Base-by-base conservation (phyloP, 2,888 invertebrate genomes). In the Cryptophagus acutangulus region DNA sequence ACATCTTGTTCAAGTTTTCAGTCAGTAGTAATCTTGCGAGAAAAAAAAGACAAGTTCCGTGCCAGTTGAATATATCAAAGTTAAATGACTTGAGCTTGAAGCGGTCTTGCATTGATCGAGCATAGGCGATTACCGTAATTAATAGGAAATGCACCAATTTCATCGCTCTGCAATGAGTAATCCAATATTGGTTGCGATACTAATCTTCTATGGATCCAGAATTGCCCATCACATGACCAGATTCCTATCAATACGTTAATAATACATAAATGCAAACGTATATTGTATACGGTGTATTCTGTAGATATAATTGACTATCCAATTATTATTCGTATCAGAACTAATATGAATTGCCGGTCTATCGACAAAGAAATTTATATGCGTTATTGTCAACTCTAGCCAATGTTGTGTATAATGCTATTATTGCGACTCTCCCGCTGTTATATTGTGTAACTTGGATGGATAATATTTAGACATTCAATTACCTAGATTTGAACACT, bases 131-230 rank as follows among this genome's bases (percentile, higher is more conserved):
- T 64, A 63, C 59, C 59, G 47, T 61, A 63, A 66, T 65, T 66
- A 65, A 65, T 63, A 62, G 65, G 65, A 66, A 66, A 63, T 64
- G 59, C 62, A 62, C 58, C 64, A 66, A 66, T 66, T 66, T 63
- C 63, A 52, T 52, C 53, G 58, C 54, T 55, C 54, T 55, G 58
- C 20, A 9, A 20, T 9, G 26, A 4, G n/a, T 26, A 26, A 65
- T 65, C 65, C 65, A 63, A 65, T 65, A 66, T 64, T 58, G 61
- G 52, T 44, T 33, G 45, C 50, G 58, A 61, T 61, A 48, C 54
- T 59, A 60, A 62, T 62, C 61, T 60, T 57, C 54, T 53, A 55
- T 55, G 51, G 52, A 48, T 48, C 51, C 51, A 43, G 52, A 52
- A 58, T 58, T 58, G 56, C 54, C 55, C 55, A 57, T 57, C 55